These are phyloP conservation scores for Conger conger DNA, from an alignment of 2,113 vertebrate species.

Conservation along the genomic window DNA sequence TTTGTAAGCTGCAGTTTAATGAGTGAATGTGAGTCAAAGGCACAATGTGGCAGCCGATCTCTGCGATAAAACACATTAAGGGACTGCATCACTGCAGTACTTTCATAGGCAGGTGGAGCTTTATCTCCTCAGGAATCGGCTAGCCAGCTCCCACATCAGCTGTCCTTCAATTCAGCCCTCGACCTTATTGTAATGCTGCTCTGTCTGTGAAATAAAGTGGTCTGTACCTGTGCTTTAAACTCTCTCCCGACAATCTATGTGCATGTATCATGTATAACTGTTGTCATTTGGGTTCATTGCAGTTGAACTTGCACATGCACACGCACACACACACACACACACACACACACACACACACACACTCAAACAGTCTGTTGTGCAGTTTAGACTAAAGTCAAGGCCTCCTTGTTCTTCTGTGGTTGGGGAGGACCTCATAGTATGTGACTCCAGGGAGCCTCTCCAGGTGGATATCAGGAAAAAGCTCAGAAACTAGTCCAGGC, in stretches of 20 bases:
- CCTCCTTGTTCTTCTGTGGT: no score
- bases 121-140: neutral
- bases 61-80: neutral
- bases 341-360: neutral
- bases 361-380: neutral
- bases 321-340: neutral
- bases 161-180: neutral
- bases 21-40: neutral
- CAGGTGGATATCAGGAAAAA: neutral
- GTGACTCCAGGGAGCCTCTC: neutral
- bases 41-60: neutral
- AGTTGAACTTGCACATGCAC: neutral
- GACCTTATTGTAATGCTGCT: neutral
- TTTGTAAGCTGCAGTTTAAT: neutral
- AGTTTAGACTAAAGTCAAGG: no score
- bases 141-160: neutral
- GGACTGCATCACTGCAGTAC: no score
- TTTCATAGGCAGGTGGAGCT: neutral
- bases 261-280: neutral
- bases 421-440: neutral
- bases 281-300: neutral
- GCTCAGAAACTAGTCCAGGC: neutral
- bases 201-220: neutral
- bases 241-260: neutral
- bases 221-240: neutral